These are phyloP conservation scores for Thalassophryne amazonica DNA, from an alignment of 2,797 vertebrate species.

Conservation along the genomic window DNA sequence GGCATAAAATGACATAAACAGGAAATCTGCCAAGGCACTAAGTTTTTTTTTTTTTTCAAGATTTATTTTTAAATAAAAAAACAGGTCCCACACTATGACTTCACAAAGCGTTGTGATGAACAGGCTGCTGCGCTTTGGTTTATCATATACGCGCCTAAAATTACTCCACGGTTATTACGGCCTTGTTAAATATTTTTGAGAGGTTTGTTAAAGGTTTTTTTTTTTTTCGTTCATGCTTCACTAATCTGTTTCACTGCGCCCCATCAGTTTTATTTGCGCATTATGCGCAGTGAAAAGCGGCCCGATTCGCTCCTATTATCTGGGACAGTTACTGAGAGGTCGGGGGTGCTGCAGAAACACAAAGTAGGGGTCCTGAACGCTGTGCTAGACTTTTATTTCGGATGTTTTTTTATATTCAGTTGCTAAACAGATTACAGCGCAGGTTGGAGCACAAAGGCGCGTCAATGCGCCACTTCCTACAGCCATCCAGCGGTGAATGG, in stretches of 20 bases:
- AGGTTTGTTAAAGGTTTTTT: slow-evolving; percentile 11
- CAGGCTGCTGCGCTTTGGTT: too few species aligned
- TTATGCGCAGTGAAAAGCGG: slow-evolving; percentile 37
- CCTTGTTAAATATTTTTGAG: too few species aligned
- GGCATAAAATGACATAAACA: too few species aligned
- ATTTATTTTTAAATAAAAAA: too few species aligned
- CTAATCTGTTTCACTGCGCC: slow-evolving; percentile 41
- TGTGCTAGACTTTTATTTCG: slow-evolving; percentile 70
- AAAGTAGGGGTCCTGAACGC: slow-evolving; percentile 76
- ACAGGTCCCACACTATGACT: too few species aligned
- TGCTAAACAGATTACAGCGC: slow-evolving; percentile 84
- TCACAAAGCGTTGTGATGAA: too few species aligned
- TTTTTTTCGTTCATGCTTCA: slow-evolving; percentile 7
- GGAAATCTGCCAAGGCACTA: too few species aligned
- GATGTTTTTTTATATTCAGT: slow-evolving; percentile 85
- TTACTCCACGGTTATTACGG: too few species aligned
- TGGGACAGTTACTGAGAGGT: slow-evolving; percentile 11
- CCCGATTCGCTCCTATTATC: slow-evolving; percentile 45
- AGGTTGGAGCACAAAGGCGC: slow-evolving; percentile 76
- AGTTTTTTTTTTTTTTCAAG: too few species aligned
- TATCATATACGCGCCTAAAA: too few species aligned
- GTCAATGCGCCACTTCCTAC: slow-evolving; percentile 80
- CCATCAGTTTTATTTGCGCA: slow-evolving; percentile 42
- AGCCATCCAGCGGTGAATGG: slow-evolving; percentile 68
- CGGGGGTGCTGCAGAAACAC: slow-evolving; percentile 46